Base-by-base conservation (phyloP, 2,113 vertebrate genomes). In the Noctilio leporinus region DNA sequence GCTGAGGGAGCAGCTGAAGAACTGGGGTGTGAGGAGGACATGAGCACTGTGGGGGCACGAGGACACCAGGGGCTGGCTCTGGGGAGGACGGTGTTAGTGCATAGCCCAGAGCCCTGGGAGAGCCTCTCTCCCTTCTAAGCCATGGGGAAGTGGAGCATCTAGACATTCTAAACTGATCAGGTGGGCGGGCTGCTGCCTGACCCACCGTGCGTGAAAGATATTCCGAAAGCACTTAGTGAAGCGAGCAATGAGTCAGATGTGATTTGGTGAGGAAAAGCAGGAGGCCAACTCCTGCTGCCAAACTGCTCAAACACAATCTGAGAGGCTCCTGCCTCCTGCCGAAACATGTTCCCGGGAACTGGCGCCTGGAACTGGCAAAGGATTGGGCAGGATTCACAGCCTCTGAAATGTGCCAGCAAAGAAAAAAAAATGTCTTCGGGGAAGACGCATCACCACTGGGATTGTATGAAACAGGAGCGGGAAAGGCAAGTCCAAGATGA, bases 21-120 rank as follows among this genome's bases (percentile, higher is more conserved):
- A 49, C 62, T 69, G 73, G 55, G 65, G 0, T 5, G 10, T 26
- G 47, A 55, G 90, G 33, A 55, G 12, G 40, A 4, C 9, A 7
- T 0, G 15, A 45, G 43, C 4, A 0, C 26, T 2, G 6, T 0
- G 4, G 8, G 35, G 57, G 14, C 76, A 38, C 0, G 2, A 7
- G 84, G 40, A 38, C 24, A 5, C 10, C 14, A 35, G 17, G 30
- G 47, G 26, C 30, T 78, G 59, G 15, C 10, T 49, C 15, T 5
- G 17, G 22, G 28, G 15, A 45, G 22, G 20, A 53, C 0, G 0
- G 47, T 19, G 49, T 19, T 51, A 4, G 22, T 10, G 17, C 51
- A 15, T 26, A 57, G 70, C 17, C 49, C 10, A 15, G 9, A 16
- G 65, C 1, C 15, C 7, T 6, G n/a, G 35, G 0, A 16, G 26